phyloP scores from a whole-genome alignment of 1,140 invertebrate species.

The Bombus cullumanus region DNA sequence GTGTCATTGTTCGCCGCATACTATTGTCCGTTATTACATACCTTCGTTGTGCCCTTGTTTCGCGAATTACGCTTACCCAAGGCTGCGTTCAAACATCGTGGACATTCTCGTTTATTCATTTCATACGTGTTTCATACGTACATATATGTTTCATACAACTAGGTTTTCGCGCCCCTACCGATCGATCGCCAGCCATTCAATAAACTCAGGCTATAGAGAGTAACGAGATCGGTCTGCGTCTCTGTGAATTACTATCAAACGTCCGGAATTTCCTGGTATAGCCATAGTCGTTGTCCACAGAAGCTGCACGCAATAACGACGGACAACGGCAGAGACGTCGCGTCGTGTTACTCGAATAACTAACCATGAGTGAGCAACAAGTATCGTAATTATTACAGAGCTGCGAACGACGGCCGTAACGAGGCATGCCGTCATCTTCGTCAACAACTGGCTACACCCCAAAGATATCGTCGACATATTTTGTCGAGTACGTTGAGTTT shows the following conservation, averaged over 20 bases:
- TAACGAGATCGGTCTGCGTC: not conserved
- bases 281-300: not conserved
- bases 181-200: not conserved
- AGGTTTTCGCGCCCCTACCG: not conserved
- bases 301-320: not conserved
- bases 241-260: not conserved
- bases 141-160: not conserved
- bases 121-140: not conserved
- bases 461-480: constrained; percentile 42
- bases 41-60: not conserved
- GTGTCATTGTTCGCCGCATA: constrained; percentile 14
- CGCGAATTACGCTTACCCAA: not conserved
- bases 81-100: not conserved
- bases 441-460: constrained; percentile 26
- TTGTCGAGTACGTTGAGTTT: not conserved
- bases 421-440: constrained; percentile 67
- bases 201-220: not conserved
- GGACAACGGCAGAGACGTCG: constrained; percentile 47
- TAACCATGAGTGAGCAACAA: constrained; percentile 36
- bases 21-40: constrained; percentile 46
- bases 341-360: constrained; percentile 1
- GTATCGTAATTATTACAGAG: constrained; percentile 66
- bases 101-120: not conserved
- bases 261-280: not conserved
- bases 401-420: constrained; percentile 64